A percentile compares a stretch with the other conserved stretches of the same genome.
Evolutionary conservation across 2,888 invertebrate genomes (phyloP).

Genomic region (Melinaea marsaeus): DNA sequence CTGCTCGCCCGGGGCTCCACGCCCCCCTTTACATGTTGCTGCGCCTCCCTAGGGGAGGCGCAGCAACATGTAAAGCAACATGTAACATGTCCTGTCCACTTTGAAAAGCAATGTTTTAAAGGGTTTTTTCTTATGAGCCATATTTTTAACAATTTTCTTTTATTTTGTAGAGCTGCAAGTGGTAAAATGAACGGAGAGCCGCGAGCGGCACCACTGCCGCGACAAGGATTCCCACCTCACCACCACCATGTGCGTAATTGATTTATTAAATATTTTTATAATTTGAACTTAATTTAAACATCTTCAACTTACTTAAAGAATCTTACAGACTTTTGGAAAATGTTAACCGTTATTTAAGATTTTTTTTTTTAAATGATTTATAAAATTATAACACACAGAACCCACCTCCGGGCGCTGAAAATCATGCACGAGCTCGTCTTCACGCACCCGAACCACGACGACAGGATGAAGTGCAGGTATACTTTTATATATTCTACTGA

Average conservation of each 20-base stretch:
- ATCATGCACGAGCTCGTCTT: slow-evolving; percentile 49
- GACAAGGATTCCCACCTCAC: slow-evolving; percentile 65
- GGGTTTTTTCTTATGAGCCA: neutral
- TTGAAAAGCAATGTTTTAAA: too few species aligned
- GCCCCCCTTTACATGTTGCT: too few species aligned
- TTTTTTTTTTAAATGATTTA: neutral
- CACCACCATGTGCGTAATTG: slow-evolving; percentile 59
- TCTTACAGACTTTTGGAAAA: neutral
- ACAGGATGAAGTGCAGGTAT: slow-evolving; percentile 62
- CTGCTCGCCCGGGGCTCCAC: too few species aligned
- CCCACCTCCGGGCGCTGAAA: slow-evolving; percentile 46
- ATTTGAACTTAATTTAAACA: too few species aligned
- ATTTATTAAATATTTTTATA: too few species aligned
- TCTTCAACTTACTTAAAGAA: too few species aligned
- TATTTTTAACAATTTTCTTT: neutral
- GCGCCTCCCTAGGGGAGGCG: too few species aligned
- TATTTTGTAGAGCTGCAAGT: slow-evolving; percentile 33
- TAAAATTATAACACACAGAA: slow-evolving; percentile 39
- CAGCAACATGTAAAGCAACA: too few species aligned
- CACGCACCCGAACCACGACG: slow-evolving; percentile 50
- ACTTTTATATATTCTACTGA: neutral
- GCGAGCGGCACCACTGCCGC: slow-evolving; percentile 51
- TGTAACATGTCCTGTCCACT: too few species aligned
- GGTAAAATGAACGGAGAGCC: slow-evolving; percentile 68
- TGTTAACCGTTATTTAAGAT: too few species aligned